Evolutionary conservation across 2,888 invertebrate species (phyloP).

Genomic region (Caenorhabditis afra): DNA sequence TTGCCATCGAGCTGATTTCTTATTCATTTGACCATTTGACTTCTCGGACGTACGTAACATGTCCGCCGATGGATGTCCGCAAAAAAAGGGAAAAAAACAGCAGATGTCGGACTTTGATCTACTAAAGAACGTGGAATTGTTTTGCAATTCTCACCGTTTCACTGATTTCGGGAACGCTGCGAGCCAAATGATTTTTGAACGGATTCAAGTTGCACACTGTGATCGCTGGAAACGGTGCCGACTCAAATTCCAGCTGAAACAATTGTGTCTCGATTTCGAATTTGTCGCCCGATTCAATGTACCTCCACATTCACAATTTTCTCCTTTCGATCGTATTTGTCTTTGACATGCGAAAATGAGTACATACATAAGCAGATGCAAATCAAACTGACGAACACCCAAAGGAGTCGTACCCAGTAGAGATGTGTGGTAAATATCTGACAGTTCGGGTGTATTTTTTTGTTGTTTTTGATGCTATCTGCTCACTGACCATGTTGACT

Average conservation of each 20-base stretch:
- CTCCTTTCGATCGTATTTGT: conserved; percentile 74
- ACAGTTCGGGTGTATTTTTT: conserved; percentile 5
- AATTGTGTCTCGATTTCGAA: not conserved
- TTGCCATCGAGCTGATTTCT: conserved; percentile 22
- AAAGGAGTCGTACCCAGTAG: conserved; percentile 61
- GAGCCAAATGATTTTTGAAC: conserved; percentile 77
- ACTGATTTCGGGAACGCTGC: conserved; percentile 76
- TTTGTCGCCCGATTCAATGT: not conserved
- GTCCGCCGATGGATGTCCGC: not conserved
- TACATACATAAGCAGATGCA: conserved; percentile 58
- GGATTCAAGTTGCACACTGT: conserved; percentile 79
- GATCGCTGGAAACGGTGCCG: conserved; percentile 78
- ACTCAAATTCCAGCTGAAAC: conserved; percentile 78
- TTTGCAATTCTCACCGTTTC: conserved; percentile 71
- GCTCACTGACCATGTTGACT: conserved; percentile 57
- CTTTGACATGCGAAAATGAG: conserved; percentile 67
- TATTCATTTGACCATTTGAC: conserved; percentile 48
- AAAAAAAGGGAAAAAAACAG: not conserved
- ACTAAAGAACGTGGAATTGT: not conserved
- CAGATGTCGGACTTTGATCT: conserved; percentile 18
- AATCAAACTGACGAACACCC: conserved; percentile 66
- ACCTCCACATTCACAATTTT: conserved; percentile 79
- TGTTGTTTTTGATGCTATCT: not conserved
- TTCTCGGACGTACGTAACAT: not conserved
- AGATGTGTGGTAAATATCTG: conserved; percentile 59